Base-by-base conservation (phyloP, 2,113 vertebrate species). In the Lasiurus borealis region DNA sequence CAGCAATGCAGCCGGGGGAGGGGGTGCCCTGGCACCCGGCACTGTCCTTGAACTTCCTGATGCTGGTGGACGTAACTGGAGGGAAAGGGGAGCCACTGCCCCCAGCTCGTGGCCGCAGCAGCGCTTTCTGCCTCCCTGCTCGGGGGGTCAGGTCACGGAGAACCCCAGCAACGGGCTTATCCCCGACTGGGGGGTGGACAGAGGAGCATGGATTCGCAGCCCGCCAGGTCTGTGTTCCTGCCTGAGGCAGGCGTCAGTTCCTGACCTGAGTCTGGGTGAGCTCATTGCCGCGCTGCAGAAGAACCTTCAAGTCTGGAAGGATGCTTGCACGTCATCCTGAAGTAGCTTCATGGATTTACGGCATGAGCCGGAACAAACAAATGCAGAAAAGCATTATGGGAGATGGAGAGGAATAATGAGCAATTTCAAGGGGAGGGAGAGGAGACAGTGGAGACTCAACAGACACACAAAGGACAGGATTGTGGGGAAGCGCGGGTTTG, bases 1-100 rank as follows among this genome's bases (percentile, higher is more conserved):
- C 44, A 31, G 12, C 2, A 31, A 2, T 7, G 0, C 5, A 3
- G 15, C 3, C 62, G 68, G 14, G 29, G 44, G 13, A n/a, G 7
- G 12, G n/a, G 40, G 68, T 52, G 12, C 8, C 25, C 18, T 1
- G 64, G 69, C 1, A 12, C 13, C 18, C 0, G 10, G 40, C 9
- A 3, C 21, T 48, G 0, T 23, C 2, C 23, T 12, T 73, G 46
- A 57, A 27, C 36, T 75, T 64, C 23, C 31, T 62, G n/a, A n/a
- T 6, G 36, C 9, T 1, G 8, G 10, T 23, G 87, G 36, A 66
- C 12, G 40, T 18, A 15, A 66, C 23, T 5, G 23, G 11, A 69
- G 48, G 6, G 18, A 10, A 77, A 64, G 34, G 19, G 4, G 31
- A 81, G 23, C 9, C 2, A 7, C 5, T 76, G 18, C 48, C 15